Percentiles rank a stretch among this genome's conserved stretches.
phyloP scores from a whole-genome alignment of 1,140 invertebrate species.

The Spodoptera frugiperda region DNA sequence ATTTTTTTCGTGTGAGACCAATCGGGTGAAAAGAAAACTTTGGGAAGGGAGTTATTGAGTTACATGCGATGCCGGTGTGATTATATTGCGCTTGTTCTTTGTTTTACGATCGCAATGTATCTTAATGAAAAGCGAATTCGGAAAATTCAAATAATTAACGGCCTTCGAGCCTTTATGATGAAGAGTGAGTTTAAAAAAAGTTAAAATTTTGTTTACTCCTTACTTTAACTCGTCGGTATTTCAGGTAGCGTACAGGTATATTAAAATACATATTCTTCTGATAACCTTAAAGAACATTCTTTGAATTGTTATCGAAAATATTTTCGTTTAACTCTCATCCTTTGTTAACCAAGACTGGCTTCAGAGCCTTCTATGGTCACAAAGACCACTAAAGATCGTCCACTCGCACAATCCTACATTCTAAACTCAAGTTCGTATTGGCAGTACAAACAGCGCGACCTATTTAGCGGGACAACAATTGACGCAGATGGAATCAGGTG shows the following conservation, averaged over 20 bases:
- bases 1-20: constrained; percentile 46
- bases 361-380: no score
- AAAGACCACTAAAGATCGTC: not conserved
- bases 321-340: no score
- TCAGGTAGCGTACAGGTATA: no score
- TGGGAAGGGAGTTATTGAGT: constrained; percentile 3
- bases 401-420: not conserved
- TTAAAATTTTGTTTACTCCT: not conserved
- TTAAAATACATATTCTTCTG: not conserved
- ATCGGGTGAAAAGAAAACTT: constrained; percentile 44
- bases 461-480: constrained; percentile 40
- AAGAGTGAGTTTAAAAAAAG: not conserved
- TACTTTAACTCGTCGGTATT: no score
- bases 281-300: no score
- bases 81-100: constrained; percentile 8
- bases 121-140: not conserved
- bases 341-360: no score
- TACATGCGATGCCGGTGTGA: not conserved
- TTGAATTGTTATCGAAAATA: no score
- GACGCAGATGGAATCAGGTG: constrained; percentile 79
- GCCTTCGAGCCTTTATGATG: not conserved
- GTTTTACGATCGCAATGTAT: not conserved
- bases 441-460: constrained; percentile 22
- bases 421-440: not conserved
- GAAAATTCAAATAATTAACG: no score